Conservation (phyloP, 2,888 invertebrate genomes). For the Leptinotarsa rubiginosa region DNA sequence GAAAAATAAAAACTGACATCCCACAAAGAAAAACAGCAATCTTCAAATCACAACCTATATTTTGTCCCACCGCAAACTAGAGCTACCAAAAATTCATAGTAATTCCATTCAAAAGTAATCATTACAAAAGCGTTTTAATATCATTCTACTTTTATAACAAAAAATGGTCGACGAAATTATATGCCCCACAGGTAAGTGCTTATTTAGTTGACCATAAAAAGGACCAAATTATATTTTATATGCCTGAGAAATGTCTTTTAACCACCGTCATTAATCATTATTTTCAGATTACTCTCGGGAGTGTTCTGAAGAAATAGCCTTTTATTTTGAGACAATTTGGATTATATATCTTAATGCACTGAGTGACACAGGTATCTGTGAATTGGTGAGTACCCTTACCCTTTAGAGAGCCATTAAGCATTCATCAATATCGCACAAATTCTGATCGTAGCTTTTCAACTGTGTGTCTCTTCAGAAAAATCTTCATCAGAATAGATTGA, state of each 20-base stretch:
- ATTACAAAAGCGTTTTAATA: slow-evolving; percentile 50
- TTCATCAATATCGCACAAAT: neutral
- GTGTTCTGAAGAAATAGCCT: slow-evolving; percentile 38
- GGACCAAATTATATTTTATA: slow-evolving; percentile 50
- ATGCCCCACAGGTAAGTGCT: slow-evolving; percentile 43
- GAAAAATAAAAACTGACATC: slow-evolving; percentile 33
- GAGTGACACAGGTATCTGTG: slow-evolving; percentile 10
- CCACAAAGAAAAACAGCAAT: slow-evolving; percentile 37
- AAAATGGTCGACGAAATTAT: slow-evolving; percentile 50
- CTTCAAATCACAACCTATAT: slow-evolving; percentile 41
- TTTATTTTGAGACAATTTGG: slow-evolving; percentile 40
- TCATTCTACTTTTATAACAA: slow-evolving; percentile 46
- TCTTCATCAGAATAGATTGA: too few species aligned
- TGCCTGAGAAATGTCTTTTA: slow-evolving; percentile 50
- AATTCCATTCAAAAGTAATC: slow-evolving; percentile 43
- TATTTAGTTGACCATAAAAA: slow-evolving; percentile 49
- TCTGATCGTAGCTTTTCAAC: too few species aligned
- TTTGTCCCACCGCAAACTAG: slow-evolving; percentile 38
- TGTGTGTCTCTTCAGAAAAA: too few species aligned
- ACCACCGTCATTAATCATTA: slow-evolving; percentile 45
- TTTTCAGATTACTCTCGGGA: slow-evolving; percentile 42
- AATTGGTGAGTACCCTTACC: neutral
- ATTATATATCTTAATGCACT: slow-evolving; percentile 37
- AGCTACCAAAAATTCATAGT: slow-evolving; percentile 45
- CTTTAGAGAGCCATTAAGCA: neutral